Evolutionary conservation across 2,113 vertebrate genomes (phyloP), one percentile per base, ranked within the genome.

Genomic region (Oxyura jamaicensis): DNA sequence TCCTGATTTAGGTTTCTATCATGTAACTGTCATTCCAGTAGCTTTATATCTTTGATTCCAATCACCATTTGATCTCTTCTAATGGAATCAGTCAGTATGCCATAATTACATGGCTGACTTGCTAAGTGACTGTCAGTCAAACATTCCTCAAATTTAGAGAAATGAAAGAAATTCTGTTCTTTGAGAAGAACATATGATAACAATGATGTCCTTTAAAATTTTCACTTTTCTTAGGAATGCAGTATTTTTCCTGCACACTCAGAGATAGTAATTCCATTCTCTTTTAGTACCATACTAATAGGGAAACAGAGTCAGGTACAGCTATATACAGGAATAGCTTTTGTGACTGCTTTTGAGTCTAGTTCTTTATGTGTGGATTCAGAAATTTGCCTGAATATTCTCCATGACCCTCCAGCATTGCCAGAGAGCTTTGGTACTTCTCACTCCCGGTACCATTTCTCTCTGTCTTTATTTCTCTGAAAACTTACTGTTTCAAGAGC

Each of bases 61-160:
- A 71, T 77, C 88, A 81, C n/a, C 81, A 14, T 91, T 93, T 96
- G 88, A 92, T 94, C 79, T 92, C 29, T 86, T 90, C 65, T 94
- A 92, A 94, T 86, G 68, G 92, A 93, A 83, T 93, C 86, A 92
- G 86, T 94, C 80, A 92, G 86, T 63, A 66, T 83, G 73, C 36
- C 86, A 88, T 92, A 90, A 96, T 95, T 94, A 71, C 76, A 83
- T 0, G 3, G 60, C 2, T 19, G 83, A 92, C 83, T 92, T 91
- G 67, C 82, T 90, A 91, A 97, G 72, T 67, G 80, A 63, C 80
- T 95, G 94, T 93, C 92, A 94, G 67, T 88, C 88, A 93, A 95
- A 71, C 2, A 13, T 71, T 74, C 41, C 41, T 88, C 65, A 91
- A 80, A 90, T 83, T 81, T 67, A 75, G 55, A 74, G n/a, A 83